Base-by-base conservation (phyloP, 1,140 invertebrate genomes). In the Stegodyphus dumicola region DNA sequence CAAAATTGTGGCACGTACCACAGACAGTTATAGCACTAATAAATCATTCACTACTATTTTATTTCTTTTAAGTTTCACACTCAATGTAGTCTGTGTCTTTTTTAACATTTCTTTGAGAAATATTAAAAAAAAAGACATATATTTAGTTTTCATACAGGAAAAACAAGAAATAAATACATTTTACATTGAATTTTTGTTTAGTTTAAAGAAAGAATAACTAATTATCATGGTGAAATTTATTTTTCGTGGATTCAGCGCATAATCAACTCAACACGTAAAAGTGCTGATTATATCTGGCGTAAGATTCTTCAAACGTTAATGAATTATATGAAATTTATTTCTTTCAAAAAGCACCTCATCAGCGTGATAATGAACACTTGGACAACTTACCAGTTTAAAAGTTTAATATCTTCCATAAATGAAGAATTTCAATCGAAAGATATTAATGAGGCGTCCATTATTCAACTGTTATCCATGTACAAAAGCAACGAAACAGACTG, bases 401-500 rank as follows among this genome's bases (percentile, higher is more conserved):
- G 56, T 5, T 67, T 67, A 67, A 15, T 67, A 67, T 7, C 9
- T 4, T 67, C 65, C 11, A 67, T 67, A 13, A 67, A 17, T 7
- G 65, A 67, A 67, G 17, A 0, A 7, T 17, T 67, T 17, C 7
- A 17, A 7, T 7, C 7, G 0, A 17, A 67, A 18, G 65, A 67
- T 15, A 17, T 18, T 9, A 67, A 67, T 17, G 7, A 7, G 7
- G 65, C 11, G 0, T 9, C 7, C 7, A 17, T 67, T 17, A 67
- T 67, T 17, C 15, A 94, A 69, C 89, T 98, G 17, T 95, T 99
- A 94, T 89, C 92, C 0, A 92, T 93, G 0, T 99, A 99, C 91
- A 95, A 95, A 89, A 97, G 95, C 33, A 95, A 97, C 89, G 93
- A 94, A 0, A 92, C 92, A 10, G 97, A 99, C 74, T 99, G 98